These are phyloP conservation scores for Motacilla alba DNA, from an alignment of 2,113 vertebrate species.

Conservation along the genomic window DNA sequence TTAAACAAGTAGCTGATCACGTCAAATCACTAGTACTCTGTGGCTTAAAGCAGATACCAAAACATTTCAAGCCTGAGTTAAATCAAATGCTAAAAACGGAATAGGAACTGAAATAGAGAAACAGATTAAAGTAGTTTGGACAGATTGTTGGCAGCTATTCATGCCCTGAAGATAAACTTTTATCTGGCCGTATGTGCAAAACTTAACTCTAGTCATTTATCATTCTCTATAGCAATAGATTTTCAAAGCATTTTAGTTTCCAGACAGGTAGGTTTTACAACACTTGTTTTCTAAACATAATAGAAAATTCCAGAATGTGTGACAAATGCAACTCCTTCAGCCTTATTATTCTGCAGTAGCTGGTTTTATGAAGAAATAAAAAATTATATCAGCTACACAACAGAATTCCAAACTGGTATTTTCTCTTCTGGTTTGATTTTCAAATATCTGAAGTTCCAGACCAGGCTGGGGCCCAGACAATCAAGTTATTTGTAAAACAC, in stretches of 20 bases:
- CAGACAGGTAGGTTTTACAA: conserved; percentile 70
- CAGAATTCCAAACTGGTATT: conserved; percentile 7
- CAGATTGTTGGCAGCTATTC: conserved; percentile 82
- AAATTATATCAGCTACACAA: background rate
- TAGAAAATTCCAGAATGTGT: conserved; percentile 49
- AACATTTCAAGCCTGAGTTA: conserved; percentile 74
- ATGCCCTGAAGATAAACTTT: conserved; percentile 84
- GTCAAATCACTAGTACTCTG: conserved; percentile 20
- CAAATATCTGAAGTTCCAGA: background rate
- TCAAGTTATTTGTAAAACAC: background rate
- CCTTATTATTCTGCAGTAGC: background rate
- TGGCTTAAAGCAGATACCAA: conserved; percentile 74
- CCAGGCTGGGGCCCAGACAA: background rate
- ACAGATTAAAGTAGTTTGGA: conserved; percentile 85
- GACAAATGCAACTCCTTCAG: conserved; percentile 14
- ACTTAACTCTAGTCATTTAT: conserved; percentile 81
- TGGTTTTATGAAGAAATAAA: conserved; percentile 16
- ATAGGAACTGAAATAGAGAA: conserved; percentile 78
- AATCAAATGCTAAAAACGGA: conserved; percentile 74
- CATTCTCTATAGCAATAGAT: conserved; percentile 80
- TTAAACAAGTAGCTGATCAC: conserved; percentile 49
- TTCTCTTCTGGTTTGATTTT: background rate
- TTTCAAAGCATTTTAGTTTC: conserved; percentile 72
- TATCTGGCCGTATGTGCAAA: conserved; percentile 78
- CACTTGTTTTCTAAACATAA: conserved; percentile 25